Conservation (phyloP, 2,797 vertebrate genomes). For the Channallabes apus region DNA sequence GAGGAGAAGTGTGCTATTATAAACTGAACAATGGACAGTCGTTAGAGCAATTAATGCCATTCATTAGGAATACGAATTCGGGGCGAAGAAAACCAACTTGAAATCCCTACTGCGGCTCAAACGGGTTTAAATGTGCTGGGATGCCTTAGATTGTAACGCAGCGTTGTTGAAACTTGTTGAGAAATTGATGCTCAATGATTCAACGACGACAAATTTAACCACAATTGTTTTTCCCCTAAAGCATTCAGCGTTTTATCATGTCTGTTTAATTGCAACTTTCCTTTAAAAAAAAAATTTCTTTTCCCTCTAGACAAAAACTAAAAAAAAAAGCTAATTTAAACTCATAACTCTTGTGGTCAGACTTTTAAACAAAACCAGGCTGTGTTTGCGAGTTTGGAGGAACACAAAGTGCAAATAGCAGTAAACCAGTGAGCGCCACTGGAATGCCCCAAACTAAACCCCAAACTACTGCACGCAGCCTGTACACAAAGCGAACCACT, state of each 20-base stretch:
- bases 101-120: background rate
- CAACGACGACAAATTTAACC: no score
- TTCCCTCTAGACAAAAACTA: background rate
- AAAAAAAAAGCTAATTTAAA: constrained; percentile 4
- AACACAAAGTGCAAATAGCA: constrained; percentile 11
- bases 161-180: background rate
- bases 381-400: background rate
- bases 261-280: background rate
- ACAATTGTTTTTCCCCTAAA: no score
- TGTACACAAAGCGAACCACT: background rate
- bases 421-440: constrained; percentile 31
- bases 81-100: background rate
- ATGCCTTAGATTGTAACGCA: background rate
- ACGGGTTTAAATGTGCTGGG: background rate
- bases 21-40: background rate
- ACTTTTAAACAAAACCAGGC: constrained; percentile 13
- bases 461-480: constrained; percentile 12
- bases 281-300: background rate
- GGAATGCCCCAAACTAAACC: constrained; percentile 35
- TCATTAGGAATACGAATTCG: background rate
- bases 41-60: background rate
- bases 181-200: background rate
- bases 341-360: constrained; percentile 13
- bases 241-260: background rate
- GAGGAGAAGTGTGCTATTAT: background rate